Base-by-base conservation (phyloP, 2,888 invertebrate genomes). In the Diplolepis rosae region DNA sequence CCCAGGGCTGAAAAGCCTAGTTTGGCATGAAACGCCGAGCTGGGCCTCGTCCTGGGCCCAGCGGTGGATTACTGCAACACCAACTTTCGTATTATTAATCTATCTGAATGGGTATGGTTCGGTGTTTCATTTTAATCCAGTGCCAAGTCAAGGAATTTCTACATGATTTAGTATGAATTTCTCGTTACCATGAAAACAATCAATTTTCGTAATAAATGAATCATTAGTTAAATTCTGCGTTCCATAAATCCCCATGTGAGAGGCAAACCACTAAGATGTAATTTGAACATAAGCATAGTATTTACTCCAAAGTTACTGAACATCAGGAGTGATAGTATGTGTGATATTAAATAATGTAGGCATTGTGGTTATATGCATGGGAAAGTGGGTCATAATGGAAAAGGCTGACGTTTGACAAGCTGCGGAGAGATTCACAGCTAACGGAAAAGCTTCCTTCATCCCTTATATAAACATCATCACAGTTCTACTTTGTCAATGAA, bases 231-330 rank as follows among this genome's bases (percentile, higher is more conserved):
- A 18, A 56, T 35, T 35, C 5, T 22, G 9, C 18, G 18, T n/a
- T 35, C 13, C 22, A 18, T 22, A 24, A 56, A 35, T 13, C 35
- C 32, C 13, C 56, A 24, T 35, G 56, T 18, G 22, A 35, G 35
- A 30, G 6, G 13, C 32, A 56, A 56, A 22, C 35, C 6, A 35
- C 35, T 18, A 13, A 56, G 15, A 56, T 56, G 32, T 13, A 56
- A 56, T 56, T 56, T 35, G 56, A 22, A 35, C 11, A 56, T 56
- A 35, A 22, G 18, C 56, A 35, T 32, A 56, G 35, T 22, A 35
- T 56, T 35, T 13, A 32, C 6, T 35, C 35, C 35, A 13, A 56
- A 56, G 22, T 18, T 32, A 13, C 22, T 13, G 5, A 35, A 13
- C 5, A 56, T 32, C 22, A 56, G 18, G 15, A 22, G 22, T 32